Percentiles rank a stretch among this genome's conserved stretches.
These are phyloP conservation scores for Coboldia fuscipes DNA, from an alignment of 1,140 invertebrate species.

Conservation along the genomic window DNA sequence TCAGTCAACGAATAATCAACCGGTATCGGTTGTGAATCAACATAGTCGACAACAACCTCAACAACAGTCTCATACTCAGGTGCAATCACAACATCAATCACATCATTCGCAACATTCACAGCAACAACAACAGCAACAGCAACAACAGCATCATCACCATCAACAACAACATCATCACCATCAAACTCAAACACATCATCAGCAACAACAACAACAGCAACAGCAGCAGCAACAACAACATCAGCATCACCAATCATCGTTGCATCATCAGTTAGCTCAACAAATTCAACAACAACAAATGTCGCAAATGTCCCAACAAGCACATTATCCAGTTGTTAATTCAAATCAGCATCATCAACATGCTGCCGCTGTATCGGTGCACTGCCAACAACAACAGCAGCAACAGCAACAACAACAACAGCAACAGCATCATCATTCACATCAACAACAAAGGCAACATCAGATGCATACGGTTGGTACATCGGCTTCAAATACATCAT, in stretches of 20 bases:
- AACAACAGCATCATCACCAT: slow-evolving; percentile 9
- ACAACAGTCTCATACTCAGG: too few species aligned
- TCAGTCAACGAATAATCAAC: too few species aligned
- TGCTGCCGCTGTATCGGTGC: too few species aligned
- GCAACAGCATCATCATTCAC: slow-evolving; percentile 2
- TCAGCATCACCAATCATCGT: slow-evolving; percentile 9
- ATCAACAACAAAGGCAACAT: background rate
- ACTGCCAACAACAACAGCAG: slow-evolving; percentile 7
- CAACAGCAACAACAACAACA: slow-evolving; percentile 13
- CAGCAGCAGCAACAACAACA: slow-evolving; percentile 12
- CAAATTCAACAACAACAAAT: slow-evolving; percentile 16
- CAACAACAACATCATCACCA: slow-evolving; percentile 9
- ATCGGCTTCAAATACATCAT: background rate
- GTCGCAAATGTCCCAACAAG: slow-evolving; percentile 22
- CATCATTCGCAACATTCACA: slow-evolving; percentile 10
- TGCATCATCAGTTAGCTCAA: slow-evolving; percentile 4
- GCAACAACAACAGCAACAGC: slow-evolving; percentile 11
- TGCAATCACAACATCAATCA: slow-evolving; percentile 15
- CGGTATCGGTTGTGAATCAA: too few species aligned
- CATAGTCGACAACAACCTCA: background rate
- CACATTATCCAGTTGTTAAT: slow-evolving; percentile 14
- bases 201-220: slow-evolving; percentile 9
- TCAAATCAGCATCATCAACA: slow-evolving; percentile 14
- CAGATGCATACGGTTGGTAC: slow-evolving; percentile 1
- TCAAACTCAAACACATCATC: slow-evolving; percentile 10